Percentiles rank a stretch among this genome's conserved stretches.
phyloP scores from a whole-genome alignment of 2,113 vertebrate genomes.

The Cardinalis cardinalis region DNA sequence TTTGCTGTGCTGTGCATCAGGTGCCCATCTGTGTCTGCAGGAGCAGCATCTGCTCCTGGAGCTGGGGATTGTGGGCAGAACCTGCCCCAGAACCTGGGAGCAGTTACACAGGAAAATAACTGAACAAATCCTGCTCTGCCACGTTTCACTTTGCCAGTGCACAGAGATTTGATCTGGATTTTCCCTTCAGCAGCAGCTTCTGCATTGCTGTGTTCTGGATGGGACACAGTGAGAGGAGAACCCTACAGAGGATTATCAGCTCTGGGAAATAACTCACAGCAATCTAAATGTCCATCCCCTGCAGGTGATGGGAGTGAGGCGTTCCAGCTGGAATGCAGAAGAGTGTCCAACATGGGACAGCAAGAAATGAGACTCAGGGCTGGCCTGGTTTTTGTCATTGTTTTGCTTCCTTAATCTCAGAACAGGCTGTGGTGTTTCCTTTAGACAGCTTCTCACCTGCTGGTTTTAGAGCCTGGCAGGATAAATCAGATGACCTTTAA shows the following conservation, averaged over 20 bases:
- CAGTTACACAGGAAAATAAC: neutral
- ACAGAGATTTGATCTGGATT: neutral
- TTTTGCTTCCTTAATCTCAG: neutral
- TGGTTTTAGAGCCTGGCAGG: neutral
- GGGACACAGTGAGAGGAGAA: neutral
- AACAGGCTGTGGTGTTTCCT: neutral
- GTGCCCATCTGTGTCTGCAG: neutral
- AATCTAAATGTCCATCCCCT: accelerated
- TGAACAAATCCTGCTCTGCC: accelerated
- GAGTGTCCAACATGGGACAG: accelerated
- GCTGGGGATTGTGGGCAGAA: neutral
- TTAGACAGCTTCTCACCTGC: neutral
- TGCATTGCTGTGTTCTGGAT: neutral
- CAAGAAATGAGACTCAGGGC: neutral
- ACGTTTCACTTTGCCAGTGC: neutral
- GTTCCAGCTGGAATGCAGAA: neutral
- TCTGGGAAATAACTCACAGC: neutral
- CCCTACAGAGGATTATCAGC: accelerated
- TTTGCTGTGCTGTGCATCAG: no score
- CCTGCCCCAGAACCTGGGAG: accelerated
- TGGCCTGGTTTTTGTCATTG: neutral
- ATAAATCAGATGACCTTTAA: slow-evolving; percentile 21
- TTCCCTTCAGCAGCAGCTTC: neutral
- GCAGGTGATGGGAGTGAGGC: neutral
- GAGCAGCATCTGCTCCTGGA: neutral